A percentile compares a stretch with the other conserved stretches of the same genome.
These are phyloP conservation scores for Folsomia manolachei DNA, from an alignment of 2,888 invertebrate species.

Conservation along the genomic window DNA sequence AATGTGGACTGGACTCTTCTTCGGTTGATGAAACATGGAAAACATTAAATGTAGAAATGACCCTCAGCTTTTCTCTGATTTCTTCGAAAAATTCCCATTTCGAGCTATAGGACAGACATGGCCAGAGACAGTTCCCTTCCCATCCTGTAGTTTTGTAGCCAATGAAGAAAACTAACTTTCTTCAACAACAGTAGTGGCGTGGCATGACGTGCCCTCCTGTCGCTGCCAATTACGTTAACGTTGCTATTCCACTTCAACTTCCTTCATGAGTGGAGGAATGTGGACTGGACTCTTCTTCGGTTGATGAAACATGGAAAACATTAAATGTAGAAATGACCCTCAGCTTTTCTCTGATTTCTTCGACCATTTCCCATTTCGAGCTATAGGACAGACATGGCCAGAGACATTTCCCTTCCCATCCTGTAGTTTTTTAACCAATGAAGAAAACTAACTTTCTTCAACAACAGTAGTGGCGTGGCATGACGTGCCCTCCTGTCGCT, in stretches of 20 bases:
- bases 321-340: slow-evolving; percentile 51
- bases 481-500: slow-evolving; percentile 3
- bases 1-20: slow-evolving; percentile 30
- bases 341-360: slow-evolving; percentile 30
- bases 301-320: slow-evolving; percentile 48
- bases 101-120: slow-evolving; percentile 10
- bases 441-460: slow-evolving; percentile 1
- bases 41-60: slow-evolving; percentile 51
- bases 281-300: slow-evolving; percentile 36
- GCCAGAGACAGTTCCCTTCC: neutral
- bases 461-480: too few relatives aligned
- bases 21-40: slow-evolving; percentile 47
- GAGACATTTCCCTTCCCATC: neutral
- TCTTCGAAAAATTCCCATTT: slow-evolving; percentile 18
- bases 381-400: slow-evolving; percentile 4
- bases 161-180: slow-evolving; percentile 5
- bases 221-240: slow-evolving; percentile 2
- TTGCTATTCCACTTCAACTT: neutral
- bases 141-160: neutral
- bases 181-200: neutral
- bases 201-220: slow-evolving; percentile 6
- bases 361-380: slow-evolving; percentile 18
- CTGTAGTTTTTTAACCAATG: neutral
- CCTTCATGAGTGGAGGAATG: slow-evolving; percentile 18
- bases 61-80: slow-evolving; percentile 38